Conservation (phyloP, 2,113 vertebrate species). For the Psilopsiagon aymara region DNA sequence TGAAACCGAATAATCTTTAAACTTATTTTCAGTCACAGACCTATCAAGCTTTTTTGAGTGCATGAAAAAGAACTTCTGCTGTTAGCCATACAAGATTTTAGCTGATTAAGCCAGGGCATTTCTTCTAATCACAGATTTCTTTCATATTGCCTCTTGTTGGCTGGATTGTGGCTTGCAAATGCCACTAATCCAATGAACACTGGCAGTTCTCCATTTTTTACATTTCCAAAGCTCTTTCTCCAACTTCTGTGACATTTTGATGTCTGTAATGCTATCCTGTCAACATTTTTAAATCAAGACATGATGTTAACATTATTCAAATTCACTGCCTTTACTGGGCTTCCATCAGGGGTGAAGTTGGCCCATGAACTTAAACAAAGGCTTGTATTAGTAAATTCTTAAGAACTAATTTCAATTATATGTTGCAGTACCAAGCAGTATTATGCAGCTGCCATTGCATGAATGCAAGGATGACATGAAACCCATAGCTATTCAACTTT, state of each 20-base stretch:
- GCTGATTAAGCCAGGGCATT: background rate
- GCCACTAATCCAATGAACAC: conserved; percentile 23
- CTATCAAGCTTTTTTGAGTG: background rate
- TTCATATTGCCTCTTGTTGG: background rate
- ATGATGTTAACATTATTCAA: conserved; percentile 7
- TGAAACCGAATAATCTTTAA: background rate
- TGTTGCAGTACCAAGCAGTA: background rate
- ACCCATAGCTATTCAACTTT: background rate
- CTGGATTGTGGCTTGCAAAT: conserved; percentile 7
- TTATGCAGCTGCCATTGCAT: conserved; percentile 13
- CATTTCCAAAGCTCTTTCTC: conserved; percentile 40
- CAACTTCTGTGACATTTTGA: conserved; percentile 30
- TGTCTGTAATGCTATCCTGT: conserved; percentile 33
- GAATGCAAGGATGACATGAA: conserved; percentile 1
- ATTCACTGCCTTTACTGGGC: background rate
- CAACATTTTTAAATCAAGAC: conserved; percentile 18
- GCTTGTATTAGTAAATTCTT: conserved; percentile 20
- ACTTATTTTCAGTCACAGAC: background rate
- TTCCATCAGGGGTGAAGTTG: conserved; percentile 10
- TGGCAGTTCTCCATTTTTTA: conserved; percentile 24
- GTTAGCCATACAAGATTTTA: background rate
- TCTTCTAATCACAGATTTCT: conserved; percentile 20
- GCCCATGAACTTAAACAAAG: conserved; percentile 20
- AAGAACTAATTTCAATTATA: conserved; percentile 39
- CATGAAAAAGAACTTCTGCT: background rate